Conservation (phyloP, 2,797 vertebrate species). For the Sebastes variabilis region DNA sequence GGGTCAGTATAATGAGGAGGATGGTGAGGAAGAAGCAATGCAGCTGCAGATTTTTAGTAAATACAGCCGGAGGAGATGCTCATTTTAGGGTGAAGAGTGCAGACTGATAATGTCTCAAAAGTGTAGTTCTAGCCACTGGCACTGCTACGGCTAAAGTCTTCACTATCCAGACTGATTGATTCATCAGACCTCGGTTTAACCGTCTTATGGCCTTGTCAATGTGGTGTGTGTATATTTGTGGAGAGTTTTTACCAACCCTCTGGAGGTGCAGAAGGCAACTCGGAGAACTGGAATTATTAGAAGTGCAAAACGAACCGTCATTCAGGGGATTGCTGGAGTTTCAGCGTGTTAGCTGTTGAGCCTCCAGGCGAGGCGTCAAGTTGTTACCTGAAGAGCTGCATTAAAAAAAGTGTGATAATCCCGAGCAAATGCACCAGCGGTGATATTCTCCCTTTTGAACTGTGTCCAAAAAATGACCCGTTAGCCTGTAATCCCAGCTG, state of each 20-base stretch:
- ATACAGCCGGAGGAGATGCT: background rate
- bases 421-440: background rate
- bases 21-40: background rate
- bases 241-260: background rate
- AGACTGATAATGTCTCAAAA: background rate
- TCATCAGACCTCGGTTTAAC: background rate
- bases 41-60: conserved; percentile 1
- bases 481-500: background rate
- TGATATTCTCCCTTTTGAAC: conserved; percentile 5
- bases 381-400: background rate
- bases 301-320: conserved; percentile 6
- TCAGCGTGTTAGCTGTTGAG: background rate
- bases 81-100: background rate
- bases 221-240: background rate
- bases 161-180: background rate
- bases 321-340: background rate
- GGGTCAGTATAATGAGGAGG: conserved; percentile 7
- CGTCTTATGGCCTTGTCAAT: background rate
- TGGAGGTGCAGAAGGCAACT: background rate
- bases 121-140: background rate
- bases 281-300: background rate
- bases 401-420: conserved; percentile 5
- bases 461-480: background rate
- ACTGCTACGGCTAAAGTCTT: background rate
- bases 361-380: background rate